phyloP scores from a whole-genome alignment of 2,113 vertebrate species.

The Phalacrocorax carbo region DNA sequence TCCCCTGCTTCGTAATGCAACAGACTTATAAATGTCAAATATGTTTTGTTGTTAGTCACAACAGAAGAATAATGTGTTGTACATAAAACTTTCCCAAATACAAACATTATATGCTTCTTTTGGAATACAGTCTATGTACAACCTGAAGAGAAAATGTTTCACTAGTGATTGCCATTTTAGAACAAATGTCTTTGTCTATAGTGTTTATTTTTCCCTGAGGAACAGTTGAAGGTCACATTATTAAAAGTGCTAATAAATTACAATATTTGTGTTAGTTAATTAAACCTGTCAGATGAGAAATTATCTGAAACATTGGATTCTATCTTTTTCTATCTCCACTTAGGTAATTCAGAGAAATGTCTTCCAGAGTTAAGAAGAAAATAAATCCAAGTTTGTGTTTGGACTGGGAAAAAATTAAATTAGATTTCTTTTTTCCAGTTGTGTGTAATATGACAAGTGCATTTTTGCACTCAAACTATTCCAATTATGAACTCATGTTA shows the following conservation, averaged over 20 bases:
- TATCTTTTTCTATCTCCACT: not conserved
- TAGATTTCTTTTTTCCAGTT: not conserved
- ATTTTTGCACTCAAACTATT: not conserved
- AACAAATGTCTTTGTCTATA: slow-evolving; percentile 48
- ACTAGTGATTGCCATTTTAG: slow-evolving; percentile 28
- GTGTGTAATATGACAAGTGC: not conserved
- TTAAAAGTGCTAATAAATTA: slow-evolving; percentile 54
- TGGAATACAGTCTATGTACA: not conserved
- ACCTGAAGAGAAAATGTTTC: not conserved
- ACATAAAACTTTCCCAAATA: not conserved
- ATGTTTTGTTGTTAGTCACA: not conserved
- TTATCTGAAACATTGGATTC: not conserved
- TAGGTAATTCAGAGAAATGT: not conserved
- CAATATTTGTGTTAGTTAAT: slow-evolving; percentile 64
- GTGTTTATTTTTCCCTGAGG: slow-evolving; percentile 5
- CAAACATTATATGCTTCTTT: not conserved
- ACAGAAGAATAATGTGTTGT: not conserved
- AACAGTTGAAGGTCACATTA: slow-evolving; percentile 49
- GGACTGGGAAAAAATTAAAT: not conserved
- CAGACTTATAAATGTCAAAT: not conserved
- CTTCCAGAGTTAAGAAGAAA: not conserved
- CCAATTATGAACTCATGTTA: not conserved
- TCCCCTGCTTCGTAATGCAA: not conserved
- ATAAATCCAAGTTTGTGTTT: not conserved
- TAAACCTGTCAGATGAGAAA: slow-evolving; percentile 61